Percentiles rank a stretch among this genome's conserved stretches.
phyloP scores from a whole-genome alignment of 1,140 invertebrate species.

The Drosophila guanche region DNA sequence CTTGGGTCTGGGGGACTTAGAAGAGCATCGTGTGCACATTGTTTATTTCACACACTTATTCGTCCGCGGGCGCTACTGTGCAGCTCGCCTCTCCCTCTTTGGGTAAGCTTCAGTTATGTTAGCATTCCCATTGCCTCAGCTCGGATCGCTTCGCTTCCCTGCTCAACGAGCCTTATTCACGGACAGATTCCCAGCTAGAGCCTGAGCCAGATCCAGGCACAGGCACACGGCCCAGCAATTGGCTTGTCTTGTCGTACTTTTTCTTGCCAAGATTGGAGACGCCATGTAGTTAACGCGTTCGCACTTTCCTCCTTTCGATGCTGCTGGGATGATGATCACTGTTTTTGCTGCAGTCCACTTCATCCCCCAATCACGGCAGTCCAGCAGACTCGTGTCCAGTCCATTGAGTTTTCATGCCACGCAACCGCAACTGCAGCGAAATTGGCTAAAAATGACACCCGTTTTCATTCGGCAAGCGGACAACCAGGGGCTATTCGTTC shows the following conservation, averaged over 20 bases:
- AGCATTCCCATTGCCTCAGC: slow-evolving; percentile 35
- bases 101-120: slow-evolving; percentile 22
- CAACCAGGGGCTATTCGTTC: too few species aligned
- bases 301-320: slow-evolving; percentile 55
- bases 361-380: slow-evolving; percentile 4
- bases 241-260: slow-evolving; percentile 80
- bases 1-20: background rate
- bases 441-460: slow-evolving; percentile 80
- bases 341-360: slow-evolving; percentile 16
- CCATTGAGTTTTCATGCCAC: slow-evolving; percentile 80
- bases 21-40: slow-evolving; percentile 70
- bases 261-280: slow-evolving; percentile 80
- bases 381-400: slow-evolving; percentile 65
- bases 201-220: slow-evolving; percentile 11
- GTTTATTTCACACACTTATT: slow-evolving; percentile 82
- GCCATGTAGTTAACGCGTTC: slow-evolving; percentile 80
- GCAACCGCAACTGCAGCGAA: slow-evolving; percentile 78
- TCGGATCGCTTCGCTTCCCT: slow-evolving; percentile 40
- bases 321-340: slow-evolving; percentile 8
- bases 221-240: slow-evolving; percentile 55
- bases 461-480: slow-evolving; percentile 51
- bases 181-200: slow-evolving; percentile 7
- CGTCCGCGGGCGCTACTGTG: slow-evolving; percentile 77
- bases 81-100: slow-evolving; percentile 28
- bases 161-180: slow-evolving; percentile 31